Percentiles rank a stretch among this genome's conserved stretches.
Conservation (phyloP, 1,140 invertebrate genomes). For the Streblospio benedicti region DNA sequence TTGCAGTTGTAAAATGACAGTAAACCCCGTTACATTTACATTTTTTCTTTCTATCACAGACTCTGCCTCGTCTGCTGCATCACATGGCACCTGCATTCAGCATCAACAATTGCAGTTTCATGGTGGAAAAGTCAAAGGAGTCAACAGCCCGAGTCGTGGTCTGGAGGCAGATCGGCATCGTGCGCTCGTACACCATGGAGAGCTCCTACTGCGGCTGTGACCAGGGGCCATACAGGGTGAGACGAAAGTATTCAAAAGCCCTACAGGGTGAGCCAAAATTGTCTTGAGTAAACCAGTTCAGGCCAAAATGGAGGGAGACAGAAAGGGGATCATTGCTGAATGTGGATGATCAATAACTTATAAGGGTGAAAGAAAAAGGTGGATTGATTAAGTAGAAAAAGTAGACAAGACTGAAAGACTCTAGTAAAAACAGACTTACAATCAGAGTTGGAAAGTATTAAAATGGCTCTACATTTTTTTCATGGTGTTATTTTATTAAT, state of each 20-base stretch:
- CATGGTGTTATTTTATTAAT: no score
- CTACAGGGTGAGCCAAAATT: not conserved
- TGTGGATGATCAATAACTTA: not conserved
- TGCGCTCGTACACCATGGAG: constrained; percentile 74
- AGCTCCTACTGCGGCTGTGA: constrained; percentile 78
- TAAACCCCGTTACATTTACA: not conserved
- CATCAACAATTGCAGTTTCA: constrained; percentile 66
- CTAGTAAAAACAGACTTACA: not conserved
- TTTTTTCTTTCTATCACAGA: constrained; percentile 24
- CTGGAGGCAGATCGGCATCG: constrained; percentile 72
- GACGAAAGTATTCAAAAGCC: no score
- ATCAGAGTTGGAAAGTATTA: no score
- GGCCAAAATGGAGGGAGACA: no score
- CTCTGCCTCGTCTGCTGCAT: constrained; percentile 59
- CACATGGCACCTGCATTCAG: constrained; percentile 62
- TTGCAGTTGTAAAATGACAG: not conserved
- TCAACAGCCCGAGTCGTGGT: constrained; percentile 74
- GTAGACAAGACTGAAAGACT: not conserved
- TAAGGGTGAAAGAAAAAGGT: not conserved
- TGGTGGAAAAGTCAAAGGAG: constrained; percentile 68
- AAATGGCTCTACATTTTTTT: no score
- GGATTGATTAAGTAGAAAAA: not conserved
- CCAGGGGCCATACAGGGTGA: constrained; percentile 61
- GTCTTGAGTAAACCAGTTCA: not conserved
- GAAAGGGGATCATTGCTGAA: not conserved